Conservation (phyloP, 2,888 invertebrate genomes). For the Seira sanloemensis region DNA sequence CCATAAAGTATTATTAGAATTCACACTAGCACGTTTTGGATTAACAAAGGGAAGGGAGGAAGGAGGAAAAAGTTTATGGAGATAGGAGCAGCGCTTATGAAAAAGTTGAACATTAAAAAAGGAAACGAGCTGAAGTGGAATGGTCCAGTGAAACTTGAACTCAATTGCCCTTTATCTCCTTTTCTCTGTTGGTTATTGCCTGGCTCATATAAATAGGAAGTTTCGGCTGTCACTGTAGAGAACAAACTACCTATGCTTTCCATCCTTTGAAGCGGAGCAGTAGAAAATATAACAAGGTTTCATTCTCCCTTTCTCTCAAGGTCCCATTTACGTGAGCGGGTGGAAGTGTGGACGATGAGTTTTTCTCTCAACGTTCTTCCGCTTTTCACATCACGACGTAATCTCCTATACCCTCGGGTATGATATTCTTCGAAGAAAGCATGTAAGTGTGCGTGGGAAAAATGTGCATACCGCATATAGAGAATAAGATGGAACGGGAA, state of each 20-base stretch:
- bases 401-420: background rate
- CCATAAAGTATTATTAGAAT: background rate
- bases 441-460: background rate
- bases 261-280: background rate
- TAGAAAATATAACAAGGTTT: background rate
- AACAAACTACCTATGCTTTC: background rate
- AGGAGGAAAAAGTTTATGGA: background rate
- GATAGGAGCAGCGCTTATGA: background rate
- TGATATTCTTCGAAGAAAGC: background rate
- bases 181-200: constrained; percentile 52
- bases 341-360: constrained; percentile 14
- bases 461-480: too few species aligned
- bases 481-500: background rate
- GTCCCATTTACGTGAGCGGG: background rate
- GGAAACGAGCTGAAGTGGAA: constrained; percentile 39
- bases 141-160: constrained; percentile 61
- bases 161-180: constrained; percentile 45
- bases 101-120: constrained; percentile 10
- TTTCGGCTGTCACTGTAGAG: constrained; percentile 15
- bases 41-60: background rate
- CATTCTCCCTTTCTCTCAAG: constrained; percentile 14
- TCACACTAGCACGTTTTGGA: background rate
- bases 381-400: constrained; percentile 7
- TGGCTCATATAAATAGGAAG: constrained; percentile 17
- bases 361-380: constrained; percentile 17